Percentiles rank a stretch among this genome's conserved stretches.
These are phyloP conservation scores for Habropoda laboriosa DNA, from an alignment of 1,140 invertebrate genomes.

Conservation along the genomic window DNA sequence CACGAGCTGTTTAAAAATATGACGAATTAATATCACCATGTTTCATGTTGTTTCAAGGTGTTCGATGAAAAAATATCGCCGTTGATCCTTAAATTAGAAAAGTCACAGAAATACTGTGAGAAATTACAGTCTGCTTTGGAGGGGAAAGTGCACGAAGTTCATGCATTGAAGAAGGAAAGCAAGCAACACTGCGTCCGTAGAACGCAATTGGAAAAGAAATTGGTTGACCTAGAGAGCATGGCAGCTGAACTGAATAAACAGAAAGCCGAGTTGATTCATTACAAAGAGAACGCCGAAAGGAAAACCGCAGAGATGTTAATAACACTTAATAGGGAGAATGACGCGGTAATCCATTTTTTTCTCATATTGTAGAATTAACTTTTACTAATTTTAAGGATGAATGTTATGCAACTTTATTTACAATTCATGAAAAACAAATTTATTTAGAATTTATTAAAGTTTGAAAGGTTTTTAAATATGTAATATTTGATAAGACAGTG, in stretches of 20 bases:
- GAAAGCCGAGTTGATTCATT: conserved; percentile 78
- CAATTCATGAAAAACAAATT: too few species aligned
- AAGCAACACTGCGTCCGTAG: conserved; percentile 73
- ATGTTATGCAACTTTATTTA: background rate
- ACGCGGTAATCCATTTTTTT: conserved; percentile 63
- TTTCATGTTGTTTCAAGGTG: conserved; percentile 57
- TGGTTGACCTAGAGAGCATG: conserved; percentile 80
- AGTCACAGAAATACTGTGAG: conserved; percentile 70
- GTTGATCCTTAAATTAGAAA: conserved; percentile 72
- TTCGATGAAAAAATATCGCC: conserved; percentile 72
- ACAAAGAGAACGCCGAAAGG: conserved; percentile 74
- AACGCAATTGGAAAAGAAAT: conserved; percentile 79
- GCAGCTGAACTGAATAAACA: conserved; percentile 81
- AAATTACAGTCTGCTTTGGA: conserved; percentile 73
- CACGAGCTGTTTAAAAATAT: too few species aligned
- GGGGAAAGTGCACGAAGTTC: conserved; percentile 70
- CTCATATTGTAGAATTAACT: background rate
- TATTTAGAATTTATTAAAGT: too few species aligned
- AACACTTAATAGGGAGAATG: conserved; percentile 75
- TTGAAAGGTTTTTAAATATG: too few species aligned
- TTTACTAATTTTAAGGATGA: too few species aligned
- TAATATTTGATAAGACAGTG: too few species aligned
- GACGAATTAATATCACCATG: too few species aligned
- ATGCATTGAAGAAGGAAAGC: conserved; percentile 70
- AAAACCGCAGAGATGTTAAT: conserved; percentile 73